Percentiles rank a stretch among this genome's conserved stretches.
These are phyloP conservation scores for Drosophila lacertosa DNA, from an alignment of 1,140 invertebrate genomes.

Conservation along the genomic window DNA sequence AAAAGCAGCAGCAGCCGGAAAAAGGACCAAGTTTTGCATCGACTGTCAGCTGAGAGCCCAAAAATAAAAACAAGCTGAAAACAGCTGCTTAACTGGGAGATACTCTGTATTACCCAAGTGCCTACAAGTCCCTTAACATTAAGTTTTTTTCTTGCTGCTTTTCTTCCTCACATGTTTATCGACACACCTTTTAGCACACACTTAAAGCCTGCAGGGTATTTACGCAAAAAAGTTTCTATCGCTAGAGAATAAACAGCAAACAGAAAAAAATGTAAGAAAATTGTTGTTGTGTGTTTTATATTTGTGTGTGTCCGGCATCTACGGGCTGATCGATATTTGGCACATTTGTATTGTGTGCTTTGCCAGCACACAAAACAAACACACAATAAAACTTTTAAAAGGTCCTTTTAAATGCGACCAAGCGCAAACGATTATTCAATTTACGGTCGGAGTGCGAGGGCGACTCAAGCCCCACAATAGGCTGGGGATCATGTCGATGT, in stretches of 20 bases:
- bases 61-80: constrained; percentile 12
- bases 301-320: constrained; percentile 22
- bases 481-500: constrained; percentile 25
- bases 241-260: constrained; percentile 51
- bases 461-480: background rate
- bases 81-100: background rate
- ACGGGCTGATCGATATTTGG: constrained; percentile 63
- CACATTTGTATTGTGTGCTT: constrained; percentile 41
- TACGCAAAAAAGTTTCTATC: constrained; percentile 19
- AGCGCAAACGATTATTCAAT: constrained; percentile 82
- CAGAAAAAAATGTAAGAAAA: constrained; percentile 46
- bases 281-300: constrained; percentile 27
- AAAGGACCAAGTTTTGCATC: constrained; percentile 60
- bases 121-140: no score
- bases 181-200: no score
- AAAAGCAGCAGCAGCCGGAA: constrained; percentile 15
- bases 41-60: constrained; percentile 16
- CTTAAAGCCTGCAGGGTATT: background rate
- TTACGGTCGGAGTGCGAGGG: constrained; percentile 40
- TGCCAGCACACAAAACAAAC: constrained; percentile 20
- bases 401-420: constrained; percentile 70
- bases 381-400: constrained; percentile 71
- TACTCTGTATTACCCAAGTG: background rate
- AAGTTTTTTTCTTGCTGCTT: no score
- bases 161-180: no score